Base-by-base conservation (phyloP, 2,888 invertebrate genomes). In the Ornithoptera priamus region DNA sequence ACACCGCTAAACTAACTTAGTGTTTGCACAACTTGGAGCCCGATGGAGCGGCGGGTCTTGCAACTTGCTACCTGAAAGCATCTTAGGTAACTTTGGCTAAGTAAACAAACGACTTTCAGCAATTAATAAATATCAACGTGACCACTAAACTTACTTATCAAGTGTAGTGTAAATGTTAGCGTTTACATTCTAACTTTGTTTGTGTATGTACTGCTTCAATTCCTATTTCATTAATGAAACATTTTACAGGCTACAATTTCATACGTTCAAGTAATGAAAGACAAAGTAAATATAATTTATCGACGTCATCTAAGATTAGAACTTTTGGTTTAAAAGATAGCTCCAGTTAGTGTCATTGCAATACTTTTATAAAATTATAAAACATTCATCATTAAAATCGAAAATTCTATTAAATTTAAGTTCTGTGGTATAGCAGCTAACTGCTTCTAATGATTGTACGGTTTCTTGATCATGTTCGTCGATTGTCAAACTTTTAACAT, bases 81-180 rank as follows among this genome's bases (percentile, higher is more conserved):
- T 70, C 69, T 70, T 70, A 70, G 24, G 39, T 66, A 66, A 70
- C 69, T 70, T 70, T 36, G 62, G 39, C 66, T 62, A 66, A 70
- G 69, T 70, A 70, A 70, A 66, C 69, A 70, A 59, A 70, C 66
- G 69, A 70, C 65, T 70, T 66, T 62, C 62, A 70, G 62, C 66
- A 70, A 70, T 70, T 70, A 70, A 70, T 70, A 70, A 70, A 70
- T 70, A 70, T 70, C 58, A 70, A 62, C 65, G 62, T 62, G 50
- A 56, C 68, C 68, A 64, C n/a, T 64, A 62, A 66, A 66, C 39
- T 70, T 70, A 66, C 39, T 66, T 70, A 70, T 50, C 24, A 62
- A 59, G 66, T 66, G 39, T 62, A 53, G 22, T 59, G 62, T 56
- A 58, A 65, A 22, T 22, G 12, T 24, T 58, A 20, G 22, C 46